Evolutionary conservation across 2,113 vertebrate genomes (phyloP).

Genomic region (Eubucco bourcierii): DNA sequence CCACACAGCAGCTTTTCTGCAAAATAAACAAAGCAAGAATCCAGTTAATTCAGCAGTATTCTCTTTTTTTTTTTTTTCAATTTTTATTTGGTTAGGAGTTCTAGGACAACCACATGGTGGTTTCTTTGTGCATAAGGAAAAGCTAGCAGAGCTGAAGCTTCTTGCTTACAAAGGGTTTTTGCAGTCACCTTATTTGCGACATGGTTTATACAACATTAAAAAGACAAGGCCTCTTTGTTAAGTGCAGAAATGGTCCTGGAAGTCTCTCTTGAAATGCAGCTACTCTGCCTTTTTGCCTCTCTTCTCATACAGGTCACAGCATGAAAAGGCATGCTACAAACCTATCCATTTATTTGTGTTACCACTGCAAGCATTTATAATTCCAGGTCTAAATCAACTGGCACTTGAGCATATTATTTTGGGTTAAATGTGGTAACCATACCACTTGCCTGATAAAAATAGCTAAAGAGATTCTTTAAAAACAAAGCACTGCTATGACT

Average conservation of each 20-base stretch:
- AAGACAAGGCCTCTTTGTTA: conserved; percentile 56
- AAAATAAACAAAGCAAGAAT: conserved; percentile 77
- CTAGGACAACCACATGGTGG: conserved; percentile 57
- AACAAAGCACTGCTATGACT: neutral
- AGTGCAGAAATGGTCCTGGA: neutral
- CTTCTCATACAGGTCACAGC: neutral
- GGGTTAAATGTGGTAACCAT: neutral
- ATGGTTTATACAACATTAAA: neutral
- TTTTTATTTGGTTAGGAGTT: conserved; percentile 67
- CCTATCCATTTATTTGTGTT: neutral
- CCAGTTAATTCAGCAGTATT: conserved; percentile 74
- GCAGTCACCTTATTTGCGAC: conserved; percentile 1
- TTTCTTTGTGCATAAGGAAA: conserved; percentile 27
- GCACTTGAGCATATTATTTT: neutral
- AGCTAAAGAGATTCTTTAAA: conserved; percentile 27
- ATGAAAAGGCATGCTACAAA: neutral
- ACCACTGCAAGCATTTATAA: neutral
- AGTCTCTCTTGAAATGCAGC: neutral
- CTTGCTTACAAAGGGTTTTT: conserved; percentile 17
- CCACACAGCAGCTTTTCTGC: conserved; percentile 79
- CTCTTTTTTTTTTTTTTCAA: neutral
- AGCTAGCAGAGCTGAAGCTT: conserved; percentile 7
- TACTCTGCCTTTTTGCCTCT: neutral
- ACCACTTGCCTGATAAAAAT: conserved; percentile 23
- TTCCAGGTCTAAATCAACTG: neutral